Evolutionary conservation across 2,113 vertebrate genomes (phyloP), one percentile per base, ranked within the genome.

Genomic region (Prionailurus bengalensis): DNA sequence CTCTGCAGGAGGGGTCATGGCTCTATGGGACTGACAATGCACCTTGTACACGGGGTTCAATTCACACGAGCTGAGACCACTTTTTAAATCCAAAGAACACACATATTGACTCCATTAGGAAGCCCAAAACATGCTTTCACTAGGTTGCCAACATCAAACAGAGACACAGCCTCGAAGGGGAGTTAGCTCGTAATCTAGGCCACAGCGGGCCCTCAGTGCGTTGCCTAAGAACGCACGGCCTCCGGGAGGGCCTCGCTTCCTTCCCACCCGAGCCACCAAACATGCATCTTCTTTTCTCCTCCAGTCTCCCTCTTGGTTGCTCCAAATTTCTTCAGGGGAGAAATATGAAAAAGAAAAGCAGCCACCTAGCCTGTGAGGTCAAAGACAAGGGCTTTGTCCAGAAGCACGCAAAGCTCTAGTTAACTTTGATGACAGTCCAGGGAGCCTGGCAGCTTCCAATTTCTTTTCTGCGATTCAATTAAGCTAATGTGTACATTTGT

Each of bases 321-420:
- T 92, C 55, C 23, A 76, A 33, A 19, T 42, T 12, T 80, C 39
- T 82, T 91, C 86, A 25, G 0, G 1, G 71, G 63, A 93, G 12
- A 33, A 66, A 58, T 1, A 53, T 21, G 15, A 45, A 58, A 66
- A 58, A 33, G 36, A 71, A 48, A 51, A 68, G 7, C 58, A 36
- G 15, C 36, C 0, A 58, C 1, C 0, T 0, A 5, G 7, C 4
- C 1, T 1, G 21, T 14, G 61, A 55, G 31, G 29, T 61, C 33
- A 2, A 15, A 58, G 3, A 23, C 11, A 12, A 3, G 23, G 51
- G n/a, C 31, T 76, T 13, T 19, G 71, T 29, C 27, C 5, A 51
- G 70, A n/a, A 61, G 51, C 23, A 5, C 0, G 6, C 51, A n/a
- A 11, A 17, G 29, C n/a, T 15, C 21, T 14, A 0, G 33, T 65